Evolutionary conservation across 2,888 invertebrate species (phyloP), one percentile per base, ranked within the genome.

Genomic region (Balanococcus diminutus): DNA sequence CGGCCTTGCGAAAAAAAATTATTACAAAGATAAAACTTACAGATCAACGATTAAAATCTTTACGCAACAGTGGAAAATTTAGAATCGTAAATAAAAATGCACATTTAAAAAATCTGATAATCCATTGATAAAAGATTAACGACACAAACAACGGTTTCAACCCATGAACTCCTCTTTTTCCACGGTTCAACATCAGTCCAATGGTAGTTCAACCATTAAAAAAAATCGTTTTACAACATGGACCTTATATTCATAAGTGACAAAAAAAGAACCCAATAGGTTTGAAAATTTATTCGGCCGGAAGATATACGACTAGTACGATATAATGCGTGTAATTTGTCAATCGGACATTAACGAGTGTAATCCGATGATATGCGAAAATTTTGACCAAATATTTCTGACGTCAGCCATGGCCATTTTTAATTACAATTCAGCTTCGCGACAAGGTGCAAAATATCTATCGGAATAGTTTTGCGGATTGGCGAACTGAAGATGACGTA

Each of bases 401-500:
- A 79, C 67, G 67, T 67, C 28, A 28, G 67, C n/a, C n/a, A n/a
- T n/a, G n/a, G n/a, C n/a, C n/a, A n/a, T 61, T 67, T 67, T 6
- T 67, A 67, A 67, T 67, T 79, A 79, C 32, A 31, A 36, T 79
- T 32, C 75, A 19, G 19, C 4, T 32, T 19, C 75, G 36, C 0
- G n/a, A 19, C 32, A n/a, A n/a, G n/a, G n/a, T n/a, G 36, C n/a
- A 32, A 19, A 79, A 79, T 19, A 79, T 79, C 36, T 79, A 36
- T 28, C 75, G 28, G 8, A 79, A 79, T 79, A 79, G 36, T 79
- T 79, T 19, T 1, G 32, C 1, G n/a, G 25, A 72, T 32, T 1
- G 31, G 72, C 16, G 56, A n/a, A n/a, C n/a, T 36, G n/a, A 79
- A 32, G 75, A 79, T 79, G 75, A 79, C 75, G 75, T 79, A 79